Conservation (phyloP, 2,113 vertebrate species). For the Pheucticus melanocephalus region DNA sequence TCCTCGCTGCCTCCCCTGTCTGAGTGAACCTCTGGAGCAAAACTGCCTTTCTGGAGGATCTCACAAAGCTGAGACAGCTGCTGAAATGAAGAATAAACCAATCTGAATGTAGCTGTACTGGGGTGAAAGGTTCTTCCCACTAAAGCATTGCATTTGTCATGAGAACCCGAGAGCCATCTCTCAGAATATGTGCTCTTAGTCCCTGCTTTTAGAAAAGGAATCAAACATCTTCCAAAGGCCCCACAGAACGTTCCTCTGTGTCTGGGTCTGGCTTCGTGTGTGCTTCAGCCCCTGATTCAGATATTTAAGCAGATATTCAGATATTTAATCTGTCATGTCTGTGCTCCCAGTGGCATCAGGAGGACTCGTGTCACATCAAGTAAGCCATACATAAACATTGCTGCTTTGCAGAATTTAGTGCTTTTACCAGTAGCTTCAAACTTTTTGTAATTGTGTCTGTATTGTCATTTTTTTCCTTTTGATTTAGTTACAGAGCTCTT, state of each 20-base stretch:
- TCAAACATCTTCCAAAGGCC: not conserved
- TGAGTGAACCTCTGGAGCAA: not conserved
- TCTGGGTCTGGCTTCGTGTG: not conserved
- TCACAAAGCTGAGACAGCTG: not conserved
- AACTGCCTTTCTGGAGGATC: not conserved
- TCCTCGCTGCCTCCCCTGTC: rapidly evolving
- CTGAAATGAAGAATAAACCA: not conserved
- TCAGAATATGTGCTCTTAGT: too few relatives aligned
- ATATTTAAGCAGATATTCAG: not conserved
- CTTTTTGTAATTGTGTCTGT: not conserved
- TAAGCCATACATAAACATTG: not conserved
- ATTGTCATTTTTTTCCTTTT: not conserved
- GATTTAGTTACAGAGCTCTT: not conserved
- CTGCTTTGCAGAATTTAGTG: not conserved
- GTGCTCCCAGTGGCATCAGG: not conserved
- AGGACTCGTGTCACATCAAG: not conserved
- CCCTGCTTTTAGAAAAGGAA: not conserved
- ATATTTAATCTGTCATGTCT: not conserved
- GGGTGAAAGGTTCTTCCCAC: not conserved
- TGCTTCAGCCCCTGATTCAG: not conserved
- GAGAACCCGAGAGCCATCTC: not conserved
- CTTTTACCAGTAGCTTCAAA: not conserved
- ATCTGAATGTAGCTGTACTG: not conserved
- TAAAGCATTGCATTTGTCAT: rapidly evolving
- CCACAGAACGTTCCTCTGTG: rapidly evolving